Percentiles rank a stretch among this genome's conserved stretches.
Conservation (phyloP, 2,113 vertebrate species). For the Martes martes region DNA sequence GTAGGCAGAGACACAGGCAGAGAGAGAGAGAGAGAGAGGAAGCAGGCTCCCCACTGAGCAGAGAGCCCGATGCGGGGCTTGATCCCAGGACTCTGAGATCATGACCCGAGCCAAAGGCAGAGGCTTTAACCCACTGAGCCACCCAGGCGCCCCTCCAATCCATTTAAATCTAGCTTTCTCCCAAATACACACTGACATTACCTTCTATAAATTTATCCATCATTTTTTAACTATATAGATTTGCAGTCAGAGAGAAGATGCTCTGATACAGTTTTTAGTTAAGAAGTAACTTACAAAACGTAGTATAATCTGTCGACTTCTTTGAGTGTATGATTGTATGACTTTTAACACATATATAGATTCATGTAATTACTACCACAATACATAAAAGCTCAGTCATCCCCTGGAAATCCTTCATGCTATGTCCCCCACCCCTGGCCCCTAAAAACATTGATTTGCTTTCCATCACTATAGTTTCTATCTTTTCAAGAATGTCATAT, state of each 20-base stretch:
- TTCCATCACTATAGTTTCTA: not conserved
- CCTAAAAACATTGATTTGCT: not conserved
- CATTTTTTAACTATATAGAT: not conserved
- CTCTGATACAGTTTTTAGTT: not conserved
- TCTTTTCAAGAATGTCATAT: not conserved
- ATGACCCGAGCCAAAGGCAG: too few species aligned
- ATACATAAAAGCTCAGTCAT: not conserved
- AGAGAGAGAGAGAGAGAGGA: too few species aligned
- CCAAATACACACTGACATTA: not conserved
- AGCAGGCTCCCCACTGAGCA: too few species aligned
- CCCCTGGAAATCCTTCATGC: not conserved
- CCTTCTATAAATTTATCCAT: not conserved
- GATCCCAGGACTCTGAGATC: too few species aligned
- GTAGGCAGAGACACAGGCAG: too few species aligned
- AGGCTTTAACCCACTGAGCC: too few species aligned
- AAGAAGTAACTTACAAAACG: not conserved
- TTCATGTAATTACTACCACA: not conserved
- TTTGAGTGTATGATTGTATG: not conserved
- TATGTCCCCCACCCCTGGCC: not conserved
- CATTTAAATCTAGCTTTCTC: not conserved
- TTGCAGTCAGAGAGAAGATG: not conserved
- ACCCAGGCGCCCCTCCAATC: not conserved
- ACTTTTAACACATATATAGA: not conserved
- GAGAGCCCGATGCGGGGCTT: too few species aligned
- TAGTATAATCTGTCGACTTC: not conserved